Base-by-base conservation (phyloP, 2,888 invertebrate species). In the Ectobius pallidus region DNA sequence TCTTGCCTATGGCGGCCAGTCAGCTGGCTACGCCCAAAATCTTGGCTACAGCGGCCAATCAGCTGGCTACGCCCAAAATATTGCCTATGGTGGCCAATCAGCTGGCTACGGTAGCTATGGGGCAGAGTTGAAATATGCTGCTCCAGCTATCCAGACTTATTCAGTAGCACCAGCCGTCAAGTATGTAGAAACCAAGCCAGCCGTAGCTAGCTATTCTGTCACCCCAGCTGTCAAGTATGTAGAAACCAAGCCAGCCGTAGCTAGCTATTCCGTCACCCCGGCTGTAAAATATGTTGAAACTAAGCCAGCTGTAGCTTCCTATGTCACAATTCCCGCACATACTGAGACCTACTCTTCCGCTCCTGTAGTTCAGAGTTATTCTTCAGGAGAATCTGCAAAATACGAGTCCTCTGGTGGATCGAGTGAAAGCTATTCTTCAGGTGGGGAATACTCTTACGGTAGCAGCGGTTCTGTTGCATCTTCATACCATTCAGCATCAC, bases 291-390 rank as follows among this genome's bases (percentile, higher is more conserved):
- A 63, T 42, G 30, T 32, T 9, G 32, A 61, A 2, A 25, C 63
- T 0, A 39, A 34, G n/a, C 63, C 63, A 1, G 72, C 76, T 3
- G 67, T 77, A 4, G 72, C 77, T 2, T 78, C 79, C 67, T 71
- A 79, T 1, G 78, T 79, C 6, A 78, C 78, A 42, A 76, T 78
- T 9, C 46, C 65, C 1, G 18, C 27, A n/a, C 18, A 25, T 34
- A 27, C 65, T 1, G 39, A 63, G 34, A 22, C 16, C n/a, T 42
- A 42, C 25, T 30, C 42, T n/a, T 22, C 39, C 11, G 63, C 14
- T 6, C 22, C 39, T n/a, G 9, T 20, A 6, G n/a, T 20, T 14
- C 42, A 42, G 16, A 34, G 44, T 0, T 25, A 42, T 46, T 25
- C 44, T 16, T 4, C 18, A 16, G 46, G 44, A 2, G 42, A n/a